These are phyloP conservation scores for Drosophila cognata DNA, from an alignment of 2,888 invertebrate species.

Conservation along the genomic window DNA sequence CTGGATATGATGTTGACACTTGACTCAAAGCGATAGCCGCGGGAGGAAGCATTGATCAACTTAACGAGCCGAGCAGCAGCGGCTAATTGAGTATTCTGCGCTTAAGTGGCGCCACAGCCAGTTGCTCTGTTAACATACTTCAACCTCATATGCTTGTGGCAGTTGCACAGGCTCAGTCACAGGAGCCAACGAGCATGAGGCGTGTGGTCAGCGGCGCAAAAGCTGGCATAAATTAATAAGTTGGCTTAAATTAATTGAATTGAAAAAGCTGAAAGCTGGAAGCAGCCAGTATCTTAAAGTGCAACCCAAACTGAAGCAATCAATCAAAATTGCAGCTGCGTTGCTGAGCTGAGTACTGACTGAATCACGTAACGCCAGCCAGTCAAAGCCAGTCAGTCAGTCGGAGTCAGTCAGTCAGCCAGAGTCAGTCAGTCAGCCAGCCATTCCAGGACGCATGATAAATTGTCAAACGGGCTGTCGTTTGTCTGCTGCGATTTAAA, in stretches of 20 bases:
- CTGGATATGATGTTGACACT: constrained; percentile 64
- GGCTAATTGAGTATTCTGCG: constrained; percentile 73
- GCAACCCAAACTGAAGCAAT: constrained; percentile 47
- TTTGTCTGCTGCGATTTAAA: constrained; percentile 85
- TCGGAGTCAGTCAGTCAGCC: not conserved
- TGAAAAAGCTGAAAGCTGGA: constrained; percentile 4
- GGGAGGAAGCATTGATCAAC: constrained; percentile 65
- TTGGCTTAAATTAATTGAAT: constrained; percentile 62
- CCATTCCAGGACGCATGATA: constrained; percentile 69
- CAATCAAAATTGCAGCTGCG: constrained; percentile 73
- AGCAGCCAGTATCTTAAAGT: constrained; percentile 27
- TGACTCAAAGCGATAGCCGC: constrained; percentile 57
- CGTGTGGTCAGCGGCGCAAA: constrained; percentile 18
- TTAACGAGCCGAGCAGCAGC: constrained; percentile 59
- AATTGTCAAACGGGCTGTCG: constrained; percentile 83
- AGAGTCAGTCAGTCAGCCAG: not conserved
- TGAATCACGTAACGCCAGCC: constrained; percentile 49
- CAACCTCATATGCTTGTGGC: constrained; percentile 57
- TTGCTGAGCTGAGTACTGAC: constrained; percentile 38
- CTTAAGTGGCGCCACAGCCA: constrained; percentile 62
- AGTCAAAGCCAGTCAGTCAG: not conserved
- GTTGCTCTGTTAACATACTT: constrained; percentile 54
- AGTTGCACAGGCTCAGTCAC: constrained; percentile 19
- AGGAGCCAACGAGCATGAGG: not conserved
- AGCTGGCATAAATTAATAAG: constrained; percentile 69